Evolutionary conservation across 2,888 invertebrate genomes (phyloP).

Genomic region (Drosophila yooni): DNA sequence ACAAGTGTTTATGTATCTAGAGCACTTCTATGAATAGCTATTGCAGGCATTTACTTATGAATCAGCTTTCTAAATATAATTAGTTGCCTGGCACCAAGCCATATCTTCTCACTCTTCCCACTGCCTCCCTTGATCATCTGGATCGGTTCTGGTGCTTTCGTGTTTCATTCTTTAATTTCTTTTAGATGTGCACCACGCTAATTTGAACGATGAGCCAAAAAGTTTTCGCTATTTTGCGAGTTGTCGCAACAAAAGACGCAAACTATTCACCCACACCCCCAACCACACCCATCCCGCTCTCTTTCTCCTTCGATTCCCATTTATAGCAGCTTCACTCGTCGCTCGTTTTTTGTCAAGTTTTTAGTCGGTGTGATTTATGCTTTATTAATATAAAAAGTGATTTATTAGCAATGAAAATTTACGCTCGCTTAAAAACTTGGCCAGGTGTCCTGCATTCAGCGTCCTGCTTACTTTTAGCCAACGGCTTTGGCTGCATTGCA

Average conservation of each 20-base stretch:
- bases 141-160: conserved; percentile 17
- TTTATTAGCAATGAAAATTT: conserved; percentile 79
- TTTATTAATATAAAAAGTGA: conserved; percentile 84
- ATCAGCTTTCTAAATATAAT: neutral
- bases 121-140: conserved; percentile 1
- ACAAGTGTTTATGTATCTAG: neutral
- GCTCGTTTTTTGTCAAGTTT: conserved; percentile 52
- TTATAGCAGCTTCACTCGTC: neutral
- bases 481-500: conserved; percentile 46
- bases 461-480: conserved; percentile 11
- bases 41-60: neutral
- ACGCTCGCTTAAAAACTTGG: conserved; percentile 53
- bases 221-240: conserved; percentile 17
- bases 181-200: conserved; percentile 25
- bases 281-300: neutral
- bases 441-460: conserved; percentile 25
- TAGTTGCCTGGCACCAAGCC: neutral
- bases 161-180: conserved; percentile 23
- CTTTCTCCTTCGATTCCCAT: neutral
- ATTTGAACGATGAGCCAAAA: conserved; percentile 23
- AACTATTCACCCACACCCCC: conserved; percentile 15
- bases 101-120: neutral
- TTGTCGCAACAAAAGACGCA: conserved; percentile 27
- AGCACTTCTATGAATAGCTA: neutral
- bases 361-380: conserved; percentile 80